These are phyloP conservation scores for Trypoxylon attenuatum DNA, from an alignment of 2,888 invertebrate genomes.

Conservation along the genomic window DNA sequence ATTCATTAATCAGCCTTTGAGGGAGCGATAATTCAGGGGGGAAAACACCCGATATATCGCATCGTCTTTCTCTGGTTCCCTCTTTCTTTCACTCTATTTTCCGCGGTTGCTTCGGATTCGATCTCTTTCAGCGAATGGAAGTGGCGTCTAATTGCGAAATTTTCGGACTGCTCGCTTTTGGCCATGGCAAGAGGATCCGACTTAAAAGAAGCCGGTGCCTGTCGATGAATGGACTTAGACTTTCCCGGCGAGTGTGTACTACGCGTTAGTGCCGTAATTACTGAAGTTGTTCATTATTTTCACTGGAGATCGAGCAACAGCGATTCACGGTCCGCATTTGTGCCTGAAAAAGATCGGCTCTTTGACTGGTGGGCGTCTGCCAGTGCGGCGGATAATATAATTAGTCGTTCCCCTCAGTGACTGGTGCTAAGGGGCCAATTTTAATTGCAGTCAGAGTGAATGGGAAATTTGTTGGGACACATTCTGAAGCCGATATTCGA, in stretches of 20 bases:
- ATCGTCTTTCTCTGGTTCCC: too few species aligned
- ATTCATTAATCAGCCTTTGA: constrained; percentile 37
- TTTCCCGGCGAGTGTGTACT: neutral
- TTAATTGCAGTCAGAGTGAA: neutral
- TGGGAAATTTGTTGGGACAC: neutral
- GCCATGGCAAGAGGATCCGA: neutral
- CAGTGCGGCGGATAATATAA: neutral
- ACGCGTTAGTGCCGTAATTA: neutral
- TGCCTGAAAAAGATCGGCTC: neutral
- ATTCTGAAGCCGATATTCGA: too few species aligned
- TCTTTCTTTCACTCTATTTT: too few species aligned
- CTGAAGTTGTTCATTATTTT: neutral
- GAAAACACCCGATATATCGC: too few species aligned
- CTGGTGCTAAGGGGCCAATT: neutral
- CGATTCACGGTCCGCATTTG: neutral
- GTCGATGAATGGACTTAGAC: neutral
- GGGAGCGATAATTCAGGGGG: too few species aligned
- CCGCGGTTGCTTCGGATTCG: neutral
- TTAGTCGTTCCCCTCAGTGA: neutral
- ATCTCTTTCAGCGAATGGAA: neutral
- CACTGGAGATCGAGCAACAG: neutral
- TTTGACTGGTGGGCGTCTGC: neutral
- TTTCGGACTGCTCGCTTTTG: neutral
- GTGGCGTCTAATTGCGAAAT: neutral
- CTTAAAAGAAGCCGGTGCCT: neutral